Evolutionary conservation across 2,888 invertebrate genomes (phyloP).

Genomic region (Heliconius sara): DNA sequence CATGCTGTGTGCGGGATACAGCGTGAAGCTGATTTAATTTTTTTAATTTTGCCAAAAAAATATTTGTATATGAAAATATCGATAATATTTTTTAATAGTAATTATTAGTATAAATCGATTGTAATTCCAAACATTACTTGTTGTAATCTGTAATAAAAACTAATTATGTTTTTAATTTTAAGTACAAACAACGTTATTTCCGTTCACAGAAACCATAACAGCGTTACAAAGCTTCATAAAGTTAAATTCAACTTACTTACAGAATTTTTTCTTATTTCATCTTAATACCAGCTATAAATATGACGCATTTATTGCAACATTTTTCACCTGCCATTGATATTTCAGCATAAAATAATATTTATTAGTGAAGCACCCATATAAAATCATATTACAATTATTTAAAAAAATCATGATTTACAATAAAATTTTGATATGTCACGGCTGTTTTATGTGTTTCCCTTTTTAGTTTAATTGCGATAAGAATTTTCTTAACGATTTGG

Average conservation of each 20-base stretch:
- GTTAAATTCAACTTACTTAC: conserved; percentile 3
- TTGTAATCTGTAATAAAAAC: neutral
- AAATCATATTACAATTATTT: conserved; percentile 3
- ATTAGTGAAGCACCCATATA: conserved; percentile 18
- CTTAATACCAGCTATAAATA: conserved; percentile 28
- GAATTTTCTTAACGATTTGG: conserved; percentile 1
- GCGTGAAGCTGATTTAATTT: no score
- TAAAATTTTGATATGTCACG: neutral
- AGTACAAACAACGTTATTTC: neutral
- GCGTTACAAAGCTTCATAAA: neutral
- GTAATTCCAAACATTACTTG: neutral
- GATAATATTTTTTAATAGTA: no score
- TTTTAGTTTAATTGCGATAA: conserved; percentile 12
- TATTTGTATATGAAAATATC: no score
- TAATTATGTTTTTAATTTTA: neutral
- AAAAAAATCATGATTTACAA: neutral
- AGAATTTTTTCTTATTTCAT: conserved; percentile 17
- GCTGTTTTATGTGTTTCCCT: neutral
- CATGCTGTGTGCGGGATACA: no score
- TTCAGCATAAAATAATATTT: conserved; percentile 29
- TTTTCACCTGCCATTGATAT: neutral
- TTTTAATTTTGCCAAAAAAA: no score
- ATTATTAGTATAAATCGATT: neutral
- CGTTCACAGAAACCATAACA: neutral
- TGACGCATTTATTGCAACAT: conserved; percentile 4